phyloP scores from a whole-genome alignment of 2,888 invertebrate species.

The Trachelus troglodyta region DNA sequence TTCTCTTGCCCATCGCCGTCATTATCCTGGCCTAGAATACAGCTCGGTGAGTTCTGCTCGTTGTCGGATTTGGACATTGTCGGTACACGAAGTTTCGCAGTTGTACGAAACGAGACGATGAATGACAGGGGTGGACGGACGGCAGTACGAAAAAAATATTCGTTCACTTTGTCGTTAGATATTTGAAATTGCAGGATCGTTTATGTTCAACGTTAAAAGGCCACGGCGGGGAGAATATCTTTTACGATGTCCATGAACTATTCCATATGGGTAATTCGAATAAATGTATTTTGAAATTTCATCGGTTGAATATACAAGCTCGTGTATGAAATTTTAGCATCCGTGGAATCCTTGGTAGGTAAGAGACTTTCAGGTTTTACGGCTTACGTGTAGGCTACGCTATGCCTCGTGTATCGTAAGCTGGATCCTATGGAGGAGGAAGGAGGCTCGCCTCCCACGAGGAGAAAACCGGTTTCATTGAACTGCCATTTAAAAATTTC shows the following conservation, averaged over 20 bases:
- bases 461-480: conserved; percentile 63
- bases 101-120: background rate
- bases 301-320: background rate
- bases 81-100: background rate
- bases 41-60: background rate
- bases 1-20: conserved; percentile 5
- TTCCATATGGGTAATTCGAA: background rate
- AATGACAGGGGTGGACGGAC: background rate
- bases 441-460: conserved; percentile 27
- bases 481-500: conserved; percentile 61
- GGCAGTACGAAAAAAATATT: background rate
- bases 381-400: background rate
- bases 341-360: background rate
- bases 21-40: background rate
- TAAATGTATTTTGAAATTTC: background rate
- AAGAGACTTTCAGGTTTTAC: background rate
- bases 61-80: background rate
- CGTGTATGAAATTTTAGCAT: background rate
- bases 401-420: background rate
- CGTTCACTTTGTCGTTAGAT: background rate
- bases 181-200: background rate
- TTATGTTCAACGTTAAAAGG: background rate
- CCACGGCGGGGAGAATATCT: background rate
- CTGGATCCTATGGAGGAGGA: background rate
- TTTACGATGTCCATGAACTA: background rate